Conservation (phyloP, 2,797 vertebrate species). For the Ptychobarbus kaznakovi region DNA sequence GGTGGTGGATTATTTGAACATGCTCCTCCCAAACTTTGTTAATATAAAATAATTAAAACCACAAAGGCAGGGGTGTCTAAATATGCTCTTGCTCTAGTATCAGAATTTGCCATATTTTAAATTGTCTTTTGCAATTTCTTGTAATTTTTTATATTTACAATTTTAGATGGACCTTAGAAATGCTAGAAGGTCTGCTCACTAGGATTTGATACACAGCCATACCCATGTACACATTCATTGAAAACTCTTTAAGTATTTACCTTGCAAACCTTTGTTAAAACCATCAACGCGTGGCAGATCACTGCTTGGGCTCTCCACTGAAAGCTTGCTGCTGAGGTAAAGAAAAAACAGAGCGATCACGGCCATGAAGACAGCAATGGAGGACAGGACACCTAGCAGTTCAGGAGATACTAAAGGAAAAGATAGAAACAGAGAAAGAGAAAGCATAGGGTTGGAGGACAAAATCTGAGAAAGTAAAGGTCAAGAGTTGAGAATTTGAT, state of each 20-base stretch:
- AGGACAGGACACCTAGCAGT: slow-evolving; percentile 94
- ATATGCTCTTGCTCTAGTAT: neutral
- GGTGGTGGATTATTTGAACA: too few relatives aligned
- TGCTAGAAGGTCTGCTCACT: neutral
- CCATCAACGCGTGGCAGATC: slow-evolving; percentile 83
- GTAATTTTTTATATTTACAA: neutral
- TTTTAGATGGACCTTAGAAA: neutral
- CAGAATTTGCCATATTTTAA: neutral
- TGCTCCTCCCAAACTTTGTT: too few relatives aligned
- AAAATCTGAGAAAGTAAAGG: slow-evolving; percentile 33
- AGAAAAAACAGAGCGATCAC: slow-evolving; percentile 94
- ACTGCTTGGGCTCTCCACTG: slow-evolving; percentile 86
- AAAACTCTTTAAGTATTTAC: slow-evolving; percentile 65
- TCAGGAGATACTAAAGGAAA: slow-evolving; percentile 90
- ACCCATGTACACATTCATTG: neutral
- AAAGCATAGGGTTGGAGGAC: slow-evolving; percentile 19
- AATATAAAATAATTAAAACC: neutral
- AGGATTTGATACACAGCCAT: neutral
- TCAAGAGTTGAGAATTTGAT: slow-evolving; percentile 25
- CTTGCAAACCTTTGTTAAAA: slow-evolving; percentile 83
- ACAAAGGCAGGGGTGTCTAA: neutral
- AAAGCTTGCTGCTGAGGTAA: slow-evolving; percentile 97
- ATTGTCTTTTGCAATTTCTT: neutral
- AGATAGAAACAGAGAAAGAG: slow-evolving; percentile 29
- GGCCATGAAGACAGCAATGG: slow-evolving; percentile 90